Evolutionary conservation across 2,888 invertebrate genomes (phyloP).

Genomic region (Taphrorychus bicolor): DNA sequence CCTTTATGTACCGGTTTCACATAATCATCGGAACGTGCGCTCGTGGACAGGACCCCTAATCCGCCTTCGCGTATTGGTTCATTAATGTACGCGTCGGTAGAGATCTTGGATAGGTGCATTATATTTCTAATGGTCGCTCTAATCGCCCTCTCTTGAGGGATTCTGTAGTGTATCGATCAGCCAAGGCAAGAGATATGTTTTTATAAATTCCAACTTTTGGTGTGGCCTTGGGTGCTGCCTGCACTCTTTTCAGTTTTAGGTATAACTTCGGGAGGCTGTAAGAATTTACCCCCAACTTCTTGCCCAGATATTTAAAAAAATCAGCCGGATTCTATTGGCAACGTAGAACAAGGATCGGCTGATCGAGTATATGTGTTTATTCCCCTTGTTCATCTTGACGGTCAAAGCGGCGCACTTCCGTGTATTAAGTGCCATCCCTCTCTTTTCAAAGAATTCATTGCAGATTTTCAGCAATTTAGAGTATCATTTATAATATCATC

Average conservation of each 20-base stretch:
- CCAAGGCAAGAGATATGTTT: constrained; percentile 1
- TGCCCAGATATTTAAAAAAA: constrained; percentile 19
- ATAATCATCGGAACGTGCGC: constrained; percentile 17
- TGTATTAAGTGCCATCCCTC: constrained; percentile 22
- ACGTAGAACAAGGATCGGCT: constrained; percentile 1
- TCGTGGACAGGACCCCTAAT: constrained; percentile 13
- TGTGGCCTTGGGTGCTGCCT: constrained; percentile 8
- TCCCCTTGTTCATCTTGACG: background rate
- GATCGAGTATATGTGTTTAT: constrained; percentile 17
- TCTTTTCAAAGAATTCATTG: background rate
- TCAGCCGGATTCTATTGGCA: constrained; percentile 3
- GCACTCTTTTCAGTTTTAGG: background rate
- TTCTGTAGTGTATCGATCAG: constrained; percentile 15
- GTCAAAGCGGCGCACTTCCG: constrained; percentile 9
- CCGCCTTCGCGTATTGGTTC: constrained; percentile 11
- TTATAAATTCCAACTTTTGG: constrained; percentile 11
- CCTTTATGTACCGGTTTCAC: background rate
- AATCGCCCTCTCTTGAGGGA: background rate
- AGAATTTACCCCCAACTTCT: background rate
- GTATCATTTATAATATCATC: constrained; percentile 26
- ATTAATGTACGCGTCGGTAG: constrained; percentile 18
- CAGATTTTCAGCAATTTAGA: background rate
- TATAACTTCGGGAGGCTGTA: background rate
- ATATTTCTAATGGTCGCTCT: constrained; percentile 6
- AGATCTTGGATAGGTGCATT: background rate